A percentile compares a stretch with the other conserved stretches of the same genome.
phyloP scores from a whole-genome alignment of 2,113 vertebrate species.

The Acanthochromis polyacanthus region DNA sequence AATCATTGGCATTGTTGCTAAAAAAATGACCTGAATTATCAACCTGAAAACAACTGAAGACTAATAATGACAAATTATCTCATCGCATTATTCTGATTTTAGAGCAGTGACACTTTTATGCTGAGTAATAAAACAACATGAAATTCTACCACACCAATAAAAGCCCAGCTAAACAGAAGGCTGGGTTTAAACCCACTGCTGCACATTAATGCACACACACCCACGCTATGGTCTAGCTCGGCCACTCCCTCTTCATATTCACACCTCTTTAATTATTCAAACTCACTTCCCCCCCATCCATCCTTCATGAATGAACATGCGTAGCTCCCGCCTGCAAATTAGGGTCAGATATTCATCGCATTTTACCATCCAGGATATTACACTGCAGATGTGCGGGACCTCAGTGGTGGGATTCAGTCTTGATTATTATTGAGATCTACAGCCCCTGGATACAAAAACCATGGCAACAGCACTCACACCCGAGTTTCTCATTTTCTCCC shows the following conservation, averaged over 20 bases:
- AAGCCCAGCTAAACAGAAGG: too few species aligned
- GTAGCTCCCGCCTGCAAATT: constrained; percentile 59
- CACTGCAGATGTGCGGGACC: constrained; percentile 8
- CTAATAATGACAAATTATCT: too few species aligned
- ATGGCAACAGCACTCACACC: constrained; percentile 13
- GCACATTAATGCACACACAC: too few species aligned
- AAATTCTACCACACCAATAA: too few species aligned
- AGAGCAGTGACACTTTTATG: too few species aligned
- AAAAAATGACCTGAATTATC: too few species aligned
- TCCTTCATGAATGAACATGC: constrained; percentile 58
- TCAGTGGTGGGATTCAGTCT: constrained; percentile 1
- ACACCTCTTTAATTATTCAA: constrained; percentile 32
- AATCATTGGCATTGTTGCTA: too few species aligned
- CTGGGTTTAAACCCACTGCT: too few species aligned
- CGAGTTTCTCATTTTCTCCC: constrained; percentile 13
- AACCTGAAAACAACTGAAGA: too few species aligned
- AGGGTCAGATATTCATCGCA: constrained; percentile 64
- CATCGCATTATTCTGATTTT: too few species aligned
- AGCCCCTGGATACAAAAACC: constrained; percentile 33
- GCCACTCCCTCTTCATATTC: background rate
- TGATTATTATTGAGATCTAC: constrained; percentile 14
- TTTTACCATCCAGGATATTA: constrained; percentile 39
- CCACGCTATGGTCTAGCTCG: too few species aligned
- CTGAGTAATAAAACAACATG: too few species aligned
- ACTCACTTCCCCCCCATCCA: constrained; percentile 38